A percentile compares a stretch with the other conserved stretches of the same genome.
Conservation (phyloP, 2,888 invertebrate species). For the Pyrochroa serraticornis region DNA sequence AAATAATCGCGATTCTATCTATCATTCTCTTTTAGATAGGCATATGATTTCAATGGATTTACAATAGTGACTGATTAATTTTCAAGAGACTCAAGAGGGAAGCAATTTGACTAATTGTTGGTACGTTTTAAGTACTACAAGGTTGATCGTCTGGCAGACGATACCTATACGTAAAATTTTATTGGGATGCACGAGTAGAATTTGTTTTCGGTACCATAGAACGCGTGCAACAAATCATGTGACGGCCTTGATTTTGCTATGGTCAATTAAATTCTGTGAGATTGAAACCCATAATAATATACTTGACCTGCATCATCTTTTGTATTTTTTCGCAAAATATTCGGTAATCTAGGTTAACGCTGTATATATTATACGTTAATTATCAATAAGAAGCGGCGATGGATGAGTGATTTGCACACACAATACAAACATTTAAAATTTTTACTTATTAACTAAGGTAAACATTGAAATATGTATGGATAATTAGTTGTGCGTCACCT, state of each 20-base stretch:
- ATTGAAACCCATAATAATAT: slow-evolving; percentile 14
- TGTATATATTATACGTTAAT: slow-evolving; percentile 10
- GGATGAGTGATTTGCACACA: no score
- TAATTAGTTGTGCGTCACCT: neutral
- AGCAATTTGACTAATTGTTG: neutral
- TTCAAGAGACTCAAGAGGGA: neutral
- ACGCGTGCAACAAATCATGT: neutral
- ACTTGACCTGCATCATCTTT: slow-evolving; percentile 27
- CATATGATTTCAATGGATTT: neutral
- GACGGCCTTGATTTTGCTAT: slow-evolving; percentile 17
- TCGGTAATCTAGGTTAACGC: slow-evolving; percentile 18
- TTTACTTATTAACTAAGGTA: no score
- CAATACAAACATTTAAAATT: no score
- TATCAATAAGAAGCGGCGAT: neutral
- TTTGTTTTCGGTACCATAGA: neutral
- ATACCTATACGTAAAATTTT: neutral
- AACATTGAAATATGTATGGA: no score
- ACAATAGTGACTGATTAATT: neutral
- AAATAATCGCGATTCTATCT: neutral
- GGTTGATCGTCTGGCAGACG: neutral
- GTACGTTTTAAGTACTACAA: neutral
- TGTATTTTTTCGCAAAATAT: slow-evolving; percentile 15
- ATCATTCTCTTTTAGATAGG: no score
- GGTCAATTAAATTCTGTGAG: slow-evolving; percentile 28
- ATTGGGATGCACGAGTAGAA: neutral